Percentiles rank a stretch among this genome's conserved stretches.
phyloP scores from a whole-genome alignment of 2,113 vertebrate species.

The Struthio camelus region DNA sequence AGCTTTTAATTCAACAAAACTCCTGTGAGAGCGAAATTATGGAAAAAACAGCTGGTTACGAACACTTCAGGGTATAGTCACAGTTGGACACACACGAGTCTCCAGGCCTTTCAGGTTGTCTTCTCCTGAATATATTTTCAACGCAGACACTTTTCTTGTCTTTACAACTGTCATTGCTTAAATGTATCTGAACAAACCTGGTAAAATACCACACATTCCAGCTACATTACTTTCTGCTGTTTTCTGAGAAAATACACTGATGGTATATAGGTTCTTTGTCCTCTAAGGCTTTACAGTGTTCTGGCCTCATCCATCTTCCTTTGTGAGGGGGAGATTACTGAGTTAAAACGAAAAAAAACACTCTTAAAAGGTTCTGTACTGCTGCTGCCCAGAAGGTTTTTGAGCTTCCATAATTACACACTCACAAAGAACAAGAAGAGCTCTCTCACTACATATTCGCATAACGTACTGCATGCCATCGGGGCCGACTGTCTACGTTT shows the following conservation, averaged over 20 bases:
- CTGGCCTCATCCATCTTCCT: background rate
- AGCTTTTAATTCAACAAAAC: background rate
- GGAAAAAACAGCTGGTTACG: background rate
- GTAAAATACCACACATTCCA: background rate
- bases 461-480: background rate
- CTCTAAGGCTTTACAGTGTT: background rate
- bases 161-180: background rate
- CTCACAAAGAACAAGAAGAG: background rate
- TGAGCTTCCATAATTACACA: background rate
- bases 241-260: background rate
- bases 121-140: background rate
- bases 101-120: background rate
- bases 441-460: rapidly evolving
- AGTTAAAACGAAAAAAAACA: background rate
- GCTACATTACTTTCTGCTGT: background rate
- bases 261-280: background rate
- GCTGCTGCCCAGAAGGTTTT: background rate
- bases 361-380: background rate
- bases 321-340: background rate
- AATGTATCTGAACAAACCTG: background rate
- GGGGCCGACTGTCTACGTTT: background rate
- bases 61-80: background rate
- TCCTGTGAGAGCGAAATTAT: background rate
- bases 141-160: background rate
- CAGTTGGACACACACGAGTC: background rate